phyloP scores from a whole-genome alignment of 2,888 invertebrate genomes.

The Antheraea yamamai region DNA sequence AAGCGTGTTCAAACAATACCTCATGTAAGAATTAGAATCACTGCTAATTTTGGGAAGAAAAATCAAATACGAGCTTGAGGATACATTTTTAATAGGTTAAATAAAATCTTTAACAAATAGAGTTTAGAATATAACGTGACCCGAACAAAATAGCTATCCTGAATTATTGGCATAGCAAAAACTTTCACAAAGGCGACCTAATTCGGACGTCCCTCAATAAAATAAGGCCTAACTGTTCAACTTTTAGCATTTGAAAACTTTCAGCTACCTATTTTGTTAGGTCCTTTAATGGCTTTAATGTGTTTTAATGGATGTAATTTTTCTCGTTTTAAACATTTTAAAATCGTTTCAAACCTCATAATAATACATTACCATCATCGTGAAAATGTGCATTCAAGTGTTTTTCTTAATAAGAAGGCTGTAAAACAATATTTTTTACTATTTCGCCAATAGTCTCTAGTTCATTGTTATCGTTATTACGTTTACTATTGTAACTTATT shows the following conservation, averaged over 20 bases:
- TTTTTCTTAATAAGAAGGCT: no score
- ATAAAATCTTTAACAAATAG: neutral
- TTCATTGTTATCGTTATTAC: no score
- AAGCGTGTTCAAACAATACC: no score
- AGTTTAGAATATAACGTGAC: neutral
- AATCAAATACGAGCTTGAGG: neutral
- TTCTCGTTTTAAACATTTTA: neutral
- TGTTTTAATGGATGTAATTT: neutral
- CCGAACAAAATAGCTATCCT: neutral
- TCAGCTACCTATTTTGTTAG: constrained; percentile 16
- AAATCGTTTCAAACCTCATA: neutral
- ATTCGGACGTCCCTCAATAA: constrained; percentile 21
- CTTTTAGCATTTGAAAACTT: constrained; percentile 17
- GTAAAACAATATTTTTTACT: no score
- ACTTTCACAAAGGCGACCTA: constrained; percentile 18
- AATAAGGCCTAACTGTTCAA: constrained; percentile 20
- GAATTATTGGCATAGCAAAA: constrained; percentile 7
- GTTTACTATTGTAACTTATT: no score
- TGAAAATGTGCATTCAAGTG: no score
- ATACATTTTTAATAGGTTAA: neutral
- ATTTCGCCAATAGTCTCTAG: no score
- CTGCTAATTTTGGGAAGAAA: neutral
- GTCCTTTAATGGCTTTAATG: constrained; percentile 10
- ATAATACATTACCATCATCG: no score
- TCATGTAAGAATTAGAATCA: neutral